These are phyloP conservation scores for Chanos chanos DNA, from an alignment of 2,797 vertebrate genomes.

Conservation along the genomic window DNA sequence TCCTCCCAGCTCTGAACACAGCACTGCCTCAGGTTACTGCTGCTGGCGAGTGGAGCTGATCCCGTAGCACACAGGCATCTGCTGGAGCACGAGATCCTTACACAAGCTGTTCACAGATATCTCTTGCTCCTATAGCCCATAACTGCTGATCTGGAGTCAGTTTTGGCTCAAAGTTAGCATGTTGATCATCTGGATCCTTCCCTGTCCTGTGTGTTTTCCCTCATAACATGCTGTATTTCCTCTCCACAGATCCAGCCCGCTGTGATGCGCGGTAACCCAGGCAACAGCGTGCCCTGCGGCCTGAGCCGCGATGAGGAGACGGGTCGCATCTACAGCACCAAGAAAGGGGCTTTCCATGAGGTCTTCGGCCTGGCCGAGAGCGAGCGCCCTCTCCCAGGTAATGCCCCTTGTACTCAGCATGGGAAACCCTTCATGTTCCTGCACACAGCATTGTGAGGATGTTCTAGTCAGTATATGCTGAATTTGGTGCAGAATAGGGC, in stretches of 20 bases:
- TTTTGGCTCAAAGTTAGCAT: slow-evolving; percentile 9
- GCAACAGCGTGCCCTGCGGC: slow-evolving; percentile 64
- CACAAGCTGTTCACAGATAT: background rate
- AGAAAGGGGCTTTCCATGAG: slow-evolving; percentile 91
- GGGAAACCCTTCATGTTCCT: background rate
- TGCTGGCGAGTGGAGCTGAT: too few species aligned
- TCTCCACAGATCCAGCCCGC: slow-evolving; percentile 68
- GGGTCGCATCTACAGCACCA: slow-evolving; percentile 81
- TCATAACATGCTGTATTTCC: background rate
- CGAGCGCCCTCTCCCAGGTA: slow-evolving; percentile 89
- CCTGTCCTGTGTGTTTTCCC: too few species aligned
- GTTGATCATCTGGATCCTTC: slow-evolving; percentile 13
- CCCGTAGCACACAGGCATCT: slow-evolving; percentile 5
- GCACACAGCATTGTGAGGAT: too few species aligned
- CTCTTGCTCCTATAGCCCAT: background rate
- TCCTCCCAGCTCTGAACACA: background rate
- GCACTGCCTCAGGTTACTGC: too few species aligned
- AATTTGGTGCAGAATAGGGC: too few species aligned
- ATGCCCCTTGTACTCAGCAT: background rate
- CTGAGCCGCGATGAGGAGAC: slow-evolving; percentile 81
- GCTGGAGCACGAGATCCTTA: slow-evolving; percentile 22
- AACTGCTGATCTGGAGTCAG: slow-evolving; percentile 16
- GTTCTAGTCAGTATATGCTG: too few species aligned
- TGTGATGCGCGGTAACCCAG: slow-evolving; percentile 65
- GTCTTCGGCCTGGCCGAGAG: slow-evolving; percentile 88